Evolutionary conservation across 2,888 invertebrate genomes (phyloP), one percentile per base, ranked within the genome.

Genomic region (Lampropteryx suffumata): DNA sequence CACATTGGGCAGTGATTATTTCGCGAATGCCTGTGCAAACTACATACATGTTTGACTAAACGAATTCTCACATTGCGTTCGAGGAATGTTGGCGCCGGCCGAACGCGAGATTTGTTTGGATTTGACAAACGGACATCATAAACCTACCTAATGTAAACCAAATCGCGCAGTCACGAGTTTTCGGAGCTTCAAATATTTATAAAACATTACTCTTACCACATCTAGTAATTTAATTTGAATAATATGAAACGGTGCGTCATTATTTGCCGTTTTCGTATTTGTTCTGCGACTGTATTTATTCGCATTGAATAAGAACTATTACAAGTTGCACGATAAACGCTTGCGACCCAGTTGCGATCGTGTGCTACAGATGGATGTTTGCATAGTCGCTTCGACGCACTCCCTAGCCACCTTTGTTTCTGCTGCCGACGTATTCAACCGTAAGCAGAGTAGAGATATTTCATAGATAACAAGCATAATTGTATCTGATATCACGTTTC

Each of bases 341-440:
- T 71, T 62, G 64, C 76, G 86, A 84, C 87, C 87, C 71, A 87
- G 78, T 79, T 87, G 69, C 50, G 35, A 50, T 50, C 55, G 53
- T 62, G 67, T 57, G 52, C 60, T 74, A 72, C 73, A 73, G 66
- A 75, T 73, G 66, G 66, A 65, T 84, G 79, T 84, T 84, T 83
- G 79, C 74, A 76, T 79, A 80, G 82, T 65, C 77, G 77, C 76
- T 74, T 71, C 79, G 75, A 65, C 79, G 76, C 80, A 77, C 76
- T 78, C 74, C 75, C 70, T 68, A 71, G 71, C 61, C 76, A 82
- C 79, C 85, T 85, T 87, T 87, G 87, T 86, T 68, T 82, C 67
- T 29, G 9, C 67, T 26, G 11, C 32, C 12, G 32, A 26, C 13
- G 64, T n/a, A 11, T 24, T 42, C 33, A 33, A 8, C 13, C 0